These are phyloP conservation scores for Gephyroberyx darwinii DNA, from an alignment of 2,797 vertebrate species.

Conservation along the genomic window DNA sequence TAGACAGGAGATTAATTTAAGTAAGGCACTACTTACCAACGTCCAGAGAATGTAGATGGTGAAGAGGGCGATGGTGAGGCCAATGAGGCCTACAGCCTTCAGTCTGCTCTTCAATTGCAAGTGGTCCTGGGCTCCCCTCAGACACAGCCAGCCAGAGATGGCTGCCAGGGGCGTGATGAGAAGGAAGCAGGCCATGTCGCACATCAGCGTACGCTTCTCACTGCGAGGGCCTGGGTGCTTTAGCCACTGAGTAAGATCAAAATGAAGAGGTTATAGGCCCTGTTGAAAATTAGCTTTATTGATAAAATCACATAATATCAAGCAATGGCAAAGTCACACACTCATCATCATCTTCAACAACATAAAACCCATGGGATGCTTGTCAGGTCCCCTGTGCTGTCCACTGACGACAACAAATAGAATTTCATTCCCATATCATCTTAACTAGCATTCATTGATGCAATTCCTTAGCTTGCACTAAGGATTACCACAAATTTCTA, in stretches of 20 bases:
- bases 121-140: constrained; percentile 96
- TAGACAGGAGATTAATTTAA: background rate
- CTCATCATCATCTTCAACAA: background rate
- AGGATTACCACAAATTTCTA: too few relatives aligned
- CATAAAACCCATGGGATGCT: background rate
- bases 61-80: constrained; percentile 81
- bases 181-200: constrained; percentile 97
- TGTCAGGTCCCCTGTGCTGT: background rate
- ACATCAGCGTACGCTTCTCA: constrained; percentile 97
- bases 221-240: constrained; percentile 93
- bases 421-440: background rate
- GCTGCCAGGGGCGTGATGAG: constrained; percentile 96
- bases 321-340: too few relatives aligned
- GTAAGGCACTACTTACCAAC: constrained; percentile 82
- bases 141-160: constrained; percentile 96
- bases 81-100: constrained; percentile 89
- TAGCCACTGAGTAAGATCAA: constrained; percentile 86
- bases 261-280: background rate
- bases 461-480: background rate
- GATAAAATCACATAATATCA: too few relatives aligned
- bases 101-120: constrained; percentile 94
- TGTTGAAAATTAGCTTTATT: background rate
- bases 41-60: constrained; percentile 89
- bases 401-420: background rate
- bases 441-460: background rate